A percentile compares a stretch with the other conserved stretches of the same genome.
phyloP scores from a whole-genome alignment of 2,888 invertebrate species.

The Caenorhabditis wallacei region DNA sequence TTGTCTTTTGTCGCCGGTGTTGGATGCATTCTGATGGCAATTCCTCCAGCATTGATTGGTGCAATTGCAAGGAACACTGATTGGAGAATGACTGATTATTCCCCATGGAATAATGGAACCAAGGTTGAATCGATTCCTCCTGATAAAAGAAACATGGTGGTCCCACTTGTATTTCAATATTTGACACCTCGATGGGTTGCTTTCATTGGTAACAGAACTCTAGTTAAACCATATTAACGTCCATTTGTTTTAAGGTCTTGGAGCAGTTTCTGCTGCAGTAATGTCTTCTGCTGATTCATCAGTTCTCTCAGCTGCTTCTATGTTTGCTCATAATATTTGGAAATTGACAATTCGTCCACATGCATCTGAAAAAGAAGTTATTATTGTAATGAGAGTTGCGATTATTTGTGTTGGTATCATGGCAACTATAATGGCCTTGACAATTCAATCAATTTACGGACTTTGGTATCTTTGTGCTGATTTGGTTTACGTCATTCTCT shows the following conservation, averaged over 20 bases:
- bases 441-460: slow-evolving; percentile 97
- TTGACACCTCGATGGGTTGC: slow-evolving; percentile 96
- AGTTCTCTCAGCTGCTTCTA: slow-evolving; percentile 96
- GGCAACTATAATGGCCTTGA: slow-evolving; percentile 96
- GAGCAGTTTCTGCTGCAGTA: slow-evolving; percentile 98
- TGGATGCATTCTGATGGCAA: slow-evolving; percentile 97
- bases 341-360: slow-evolving; percentile 96
- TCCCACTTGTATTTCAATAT: slow-evolving; percentile 95
- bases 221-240: no score
- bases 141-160: slow-evolving; percentile 92
- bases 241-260: slow-evolving; percentile 87
- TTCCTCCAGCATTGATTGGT: slow-evolving; percentile 96
- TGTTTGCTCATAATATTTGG: slow-evolving; percentile 99
- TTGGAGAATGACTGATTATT: slow-evolving; percentile 94
- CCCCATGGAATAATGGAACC: slow-evolving; percentile 83
- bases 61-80: slow-evolving; percentile 95
- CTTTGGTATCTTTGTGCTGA: slow-evolving; percentile 99
- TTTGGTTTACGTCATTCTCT: slow-evolving; percentile 97
- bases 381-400: slow-evolving; percentile 91
- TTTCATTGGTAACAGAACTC: slow-evolving; percentile 89
- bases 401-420: slow-evolving; percentile 94
- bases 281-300: slow-evolving; percentile 99
- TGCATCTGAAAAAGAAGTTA: slow-evolving; percentile 97
- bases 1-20: slow-evolving; percentile 96
- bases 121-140: slow-evolving; percentile 78